These are phyloP conservation scores for Alauda arvensis DNA, from an alignment of 2,797 vertebrate genomes.

Conservation along the genomic window DNA sequence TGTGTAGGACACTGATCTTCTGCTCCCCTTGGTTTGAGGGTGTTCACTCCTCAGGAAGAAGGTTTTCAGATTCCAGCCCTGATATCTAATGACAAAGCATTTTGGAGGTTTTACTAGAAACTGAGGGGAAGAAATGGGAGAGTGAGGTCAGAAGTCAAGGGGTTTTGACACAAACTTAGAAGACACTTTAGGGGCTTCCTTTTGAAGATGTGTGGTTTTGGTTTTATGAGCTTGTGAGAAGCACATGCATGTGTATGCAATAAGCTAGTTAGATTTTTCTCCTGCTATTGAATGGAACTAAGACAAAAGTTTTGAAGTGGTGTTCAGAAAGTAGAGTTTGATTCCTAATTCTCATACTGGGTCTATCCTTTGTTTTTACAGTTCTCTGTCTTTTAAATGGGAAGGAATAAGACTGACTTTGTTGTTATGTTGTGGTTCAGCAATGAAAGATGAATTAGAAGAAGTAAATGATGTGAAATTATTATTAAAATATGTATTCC, in stretches of 20 bases:
- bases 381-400: not conserved
- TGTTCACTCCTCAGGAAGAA: not conserved
- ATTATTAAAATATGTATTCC: not conserved
- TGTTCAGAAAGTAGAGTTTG: not conserved
- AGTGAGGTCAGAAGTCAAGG: not conserved
- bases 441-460: not conserved
- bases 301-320: not conserved
- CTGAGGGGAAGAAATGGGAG: not conserved
- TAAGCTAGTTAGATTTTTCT: not conserved
- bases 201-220: not conserved
- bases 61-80: not conserved
- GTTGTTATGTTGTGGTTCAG: not conserved
- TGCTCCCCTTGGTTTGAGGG: not conserved
- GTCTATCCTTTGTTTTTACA: not conserved
- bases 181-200: not conserved
- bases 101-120: not conserved
- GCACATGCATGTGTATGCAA: not conserved
- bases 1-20: not conserved
- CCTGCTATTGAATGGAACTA: not conserved
- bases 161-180: not conserved
- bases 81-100: not conserved
- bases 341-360: not conserved
- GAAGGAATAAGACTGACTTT: not conserved
- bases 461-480: not conserved
- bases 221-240: not conserved